phyloP scores from a whole-genome alignment of 2,888 invertebrate species.

The Parnassius smintheus region DNA sequence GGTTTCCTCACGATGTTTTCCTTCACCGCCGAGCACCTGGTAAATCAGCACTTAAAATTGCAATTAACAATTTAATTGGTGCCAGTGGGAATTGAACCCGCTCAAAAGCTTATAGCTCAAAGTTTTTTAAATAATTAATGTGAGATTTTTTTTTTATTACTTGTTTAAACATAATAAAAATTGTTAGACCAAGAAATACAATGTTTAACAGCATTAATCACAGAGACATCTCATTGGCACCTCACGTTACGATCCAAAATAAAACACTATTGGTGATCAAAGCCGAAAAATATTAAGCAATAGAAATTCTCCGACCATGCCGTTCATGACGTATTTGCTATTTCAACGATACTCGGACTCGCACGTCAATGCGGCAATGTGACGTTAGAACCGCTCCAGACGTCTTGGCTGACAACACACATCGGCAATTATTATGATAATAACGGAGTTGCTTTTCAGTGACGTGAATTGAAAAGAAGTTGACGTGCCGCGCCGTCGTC shows the following conservation, averaged over 20 bases:
- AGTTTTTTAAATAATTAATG: no score
- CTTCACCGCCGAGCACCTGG: no score
- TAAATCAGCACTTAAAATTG: no score
- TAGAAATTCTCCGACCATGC: slow-evolving; percentile 21
- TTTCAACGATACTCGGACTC: slow-evolving; percentile 39
- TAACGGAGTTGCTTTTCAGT: slow-evolving; percentile 10
- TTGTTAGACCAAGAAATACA: neutral
- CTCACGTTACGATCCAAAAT: slow-evolving; percentile 31
- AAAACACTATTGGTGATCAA: slow-evolving; percentile 31
- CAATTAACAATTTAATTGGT: no score
- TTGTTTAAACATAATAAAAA: no score
- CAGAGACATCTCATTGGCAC: neutral
- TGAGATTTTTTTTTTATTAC: no score
- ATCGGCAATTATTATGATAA: slow-evolving; percentile 9
- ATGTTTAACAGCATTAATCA: neutral
- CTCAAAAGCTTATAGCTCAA: no score
- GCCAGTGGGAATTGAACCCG: no score
- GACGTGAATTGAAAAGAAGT: slow-evolving; percentile 5
- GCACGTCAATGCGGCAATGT: slow-evolving; percentile 45
- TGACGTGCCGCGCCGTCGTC: neutral
- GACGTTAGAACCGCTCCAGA: slow-evolving; percentile 39
- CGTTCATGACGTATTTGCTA: slow-evolving; percentile 39
- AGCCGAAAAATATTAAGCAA: slow-evolving; percentile 33
- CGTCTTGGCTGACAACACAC: slow-evolving; percentile 12
- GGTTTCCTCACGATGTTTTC: no score